phyloP scores from a whole-genome alignment of 2,888 invertebrate genomes.

The Oscheius sp. region DNA sequence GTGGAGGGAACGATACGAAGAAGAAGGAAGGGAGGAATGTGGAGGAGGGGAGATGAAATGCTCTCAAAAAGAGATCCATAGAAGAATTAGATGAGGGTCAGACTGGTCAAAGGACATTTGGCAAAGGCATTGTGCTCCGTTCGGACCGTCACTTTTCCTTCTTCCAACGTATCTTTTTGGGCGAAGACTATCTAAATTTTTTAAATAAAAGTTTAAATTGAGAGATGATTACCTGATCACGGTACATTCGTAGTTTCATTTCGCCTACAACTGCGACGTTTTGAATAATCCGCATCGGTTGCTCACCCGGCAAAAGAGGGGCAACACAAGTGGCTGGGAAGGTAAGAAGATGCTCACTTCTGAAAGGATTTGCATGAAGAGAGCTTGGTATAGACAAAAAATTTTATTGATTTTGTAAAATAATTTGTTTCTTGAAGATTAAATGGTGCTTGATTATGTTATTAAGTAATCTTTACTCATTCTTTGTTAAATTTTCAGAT shows the following conservation, averaged over 20 bases:
- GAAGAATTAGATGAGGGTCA: conserved; percentile 55
- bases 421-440: too few species aligned
- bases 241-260: conserved; percentile 64
- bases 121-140: conserved; percentile 64
- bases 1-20: neutral
- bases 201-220: neutral
- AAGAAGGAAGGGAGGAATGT: neutral
- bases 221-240: conserved; percentile 61
- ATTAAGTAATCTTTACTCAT: too few species aligned
- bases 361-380: conserved; percentile 4
- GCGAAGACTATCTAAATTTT: conserved; percentile 67
- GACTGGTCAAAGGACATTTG: conserved; percentile 58
- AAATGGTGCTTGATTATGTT: too few species aligned
- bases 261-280: conserved; percentile 63
- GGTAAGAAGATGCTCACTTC: conserved; percentile 48
- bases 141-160: conserved; percentile 63
- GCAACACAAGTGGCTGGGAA: conserved; percentile 64
- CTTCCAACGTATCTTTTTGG: conserved; percentile 63
- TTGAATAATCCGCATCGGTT: conserved; percentile 66
- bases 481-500: too few species aligned
- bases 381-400: neutral
- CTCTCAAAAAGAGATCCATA: neutral
- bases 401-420: too few species aligned
- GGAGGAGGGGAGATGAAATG: neutral
- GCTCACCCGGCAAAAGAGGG: conserved; percentile 59